Evolutionary conservation across 1,140 invertebrate genomes (phyloP), one percentile per base, ranked within the genome.

Genomic region (Cylas formicarius): DNA sequence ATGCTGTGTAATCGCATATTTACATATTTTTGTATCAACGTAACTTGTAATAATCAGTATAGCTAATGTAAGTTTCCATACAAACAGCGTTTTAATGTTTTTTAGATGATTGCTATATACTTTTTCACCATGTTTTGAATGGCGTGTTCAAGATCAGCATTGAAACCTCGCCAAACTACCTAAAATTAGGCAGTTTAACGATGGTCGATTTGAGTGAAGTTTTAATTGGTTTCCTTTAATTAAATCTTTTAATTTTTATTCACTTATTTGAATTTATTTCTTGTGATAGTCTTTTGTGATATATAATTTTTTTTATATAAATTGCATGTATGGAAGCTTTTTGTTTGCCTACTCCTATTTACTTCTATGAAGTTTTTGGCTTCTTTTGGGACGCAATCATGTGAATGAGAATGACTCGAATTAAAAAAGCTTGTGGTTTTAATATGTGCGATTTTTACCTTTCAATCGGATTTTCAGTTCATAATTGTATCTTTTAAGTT

Each of bases 231-330:
- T 11, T n/a, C 13, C 9, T 36, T 10, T 23, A 11, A 27, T 39
- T 28, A 39, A 27, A 17, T 20, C 17, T 8, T 17, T 17, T 36
- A 20, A 16, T 20, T 20, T 4, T 36, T 7, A 16, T 36, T 36
- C 9, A 20, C 13, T 36, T 36, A 19, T 36, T 36, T 8, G 22
- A 18, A 42, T 16, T 38, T 39, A 39, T 48, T 42, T 41, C 42
- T 48, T 48, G 45, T 48, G 45, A 48, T 48, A 48, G 45, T 48
- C 38, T 48, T 42, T 48, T 48, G 45, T 48, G 45, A 48, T 48
- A 48, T 39, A 22, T 41, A 33, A 40, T 47, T 39, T 14, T 19
- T 28, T 22, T 5, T 11, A 31, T 35, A 28, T 24, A 47, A 48
- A 35, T 47, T 40, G 44, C 44, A 47, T 47, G n/a, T n/a, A n/a